Conservation (phyloP, 1,140 invertebrate species). For the Atta cephalotes region DNA sequence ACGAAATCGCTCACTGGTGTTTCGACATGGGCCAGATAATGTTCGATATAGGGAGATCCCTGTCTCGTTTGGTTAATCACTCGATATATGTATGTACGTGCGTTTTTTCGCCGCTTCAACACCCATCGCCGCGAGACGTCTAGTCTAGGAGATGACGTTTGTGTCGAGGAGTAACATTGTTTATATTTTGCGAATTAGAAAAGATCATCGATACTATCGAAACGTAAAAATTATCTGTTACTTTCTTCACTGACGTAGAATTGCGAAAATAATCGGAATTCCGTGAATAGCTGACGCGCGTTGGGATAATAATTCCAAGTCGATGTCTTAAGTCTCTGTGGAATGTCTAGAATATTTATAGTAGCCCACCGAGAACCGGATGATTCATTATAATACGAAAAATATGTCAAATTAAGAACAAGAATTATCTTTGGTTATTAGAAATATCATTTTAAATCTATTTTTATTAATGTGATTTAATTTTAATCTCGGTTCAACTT, state of each 20-base stretch:
- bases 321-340: slow-evolving; percentile 15
- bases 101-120: slow-evolving; percentile 46
- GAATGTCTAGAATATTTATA: slow-evolving; percentile 50
- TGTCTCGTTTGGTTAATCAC: slow-evolving; percentile 82
- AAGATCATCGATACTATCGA: not conserved
- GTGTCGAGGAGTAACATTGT: not conserved
- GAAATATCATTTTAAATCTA: not conserved
- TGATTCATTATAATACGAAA: slow-evolving; percentile 22
- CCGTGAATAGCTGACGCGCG: slow-evolving; percentile 4
- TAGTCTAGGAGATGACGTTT: not conserved
- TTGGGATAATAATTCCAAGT: not conserved
- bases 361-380: not conserved
- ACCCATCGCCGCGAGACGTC: slow-evolving; percentile 12
- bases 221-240: not conserved
- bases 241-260: not conserved
- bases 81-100: slow-evolving; percentile 75
- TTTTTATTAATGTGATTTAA: no score
- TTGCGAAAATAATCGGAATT: slow-evolving; percentile 42
- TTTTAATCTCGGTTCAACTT: no score
- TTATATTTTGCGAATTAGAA: not conserved
- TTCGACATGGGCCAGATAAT: slow-evolving; percentile 82
- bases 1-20: slow-evolving; percentile 84
- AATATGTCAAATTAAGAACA: not conserved
- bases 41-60: slow-evolving; percentile 81
- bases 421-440: not conserved